Evolutionary conservation across 2,888 invertebrate genomes (phyloP), one percentile per base, ranked within the genome.

Genomic region (Lacanobia oleracea): DNA sequence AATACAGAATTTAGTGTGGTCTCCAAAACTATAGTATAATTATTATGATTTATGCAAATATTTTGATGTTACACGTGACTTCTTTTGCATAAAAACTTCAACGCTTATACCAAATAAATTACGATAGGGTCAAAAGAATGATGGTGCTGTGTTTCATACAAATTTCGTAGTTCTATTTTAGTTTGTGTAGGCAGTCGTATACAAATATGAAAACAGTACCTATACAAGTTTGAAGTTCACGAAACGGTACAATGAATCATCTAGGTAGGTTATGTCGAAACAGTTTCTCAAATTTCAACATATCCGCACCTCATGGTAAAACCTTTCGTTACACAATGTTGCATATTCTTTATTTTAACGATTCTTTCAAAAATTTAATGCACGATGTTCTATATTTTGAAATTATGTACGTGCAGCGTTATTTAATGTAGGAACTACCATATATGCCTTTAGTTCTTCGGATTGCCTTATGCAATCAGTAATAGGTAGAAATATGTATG

Each of bases 1-100:
- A 73, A 61, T 65, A 37, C 45, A 16, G 23, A 73, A 51, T 65
- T n/a, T 23, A 23, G 75, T 79, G 80, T 79, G 66, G 66, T 81
- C 76, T 68, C 51, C 33, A 23, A 45, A 59, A 50, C 54, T 14
- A 57, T 27, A 27, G 14, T 63, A 21, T 16, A 6, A 18, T 37
- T 45, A 2, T 43, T 59, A 40, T 71, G 12, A n/a, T 53, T 10
- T 64, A 79, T 79, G 73, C 48, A 60, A 79, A 79, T 78, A 40
- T 51, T 43, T 43, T 9, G 48, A 45, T 37, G 21, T 53, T 23
- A 12, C 16, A 5, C 8, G 51, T 21, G 9, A 37, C 56, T 37
- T 45, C 7, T 12, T 62, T 78, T 40, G 61, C 59, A 77, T 77
- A 77, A 53, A 43, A 60, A 68, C 2, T 40, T 48, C 14, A 27